phyloP scores from a whole-genome alignment of 1,140 invertebrate species.

The Diorhabda elongata region DNA sequence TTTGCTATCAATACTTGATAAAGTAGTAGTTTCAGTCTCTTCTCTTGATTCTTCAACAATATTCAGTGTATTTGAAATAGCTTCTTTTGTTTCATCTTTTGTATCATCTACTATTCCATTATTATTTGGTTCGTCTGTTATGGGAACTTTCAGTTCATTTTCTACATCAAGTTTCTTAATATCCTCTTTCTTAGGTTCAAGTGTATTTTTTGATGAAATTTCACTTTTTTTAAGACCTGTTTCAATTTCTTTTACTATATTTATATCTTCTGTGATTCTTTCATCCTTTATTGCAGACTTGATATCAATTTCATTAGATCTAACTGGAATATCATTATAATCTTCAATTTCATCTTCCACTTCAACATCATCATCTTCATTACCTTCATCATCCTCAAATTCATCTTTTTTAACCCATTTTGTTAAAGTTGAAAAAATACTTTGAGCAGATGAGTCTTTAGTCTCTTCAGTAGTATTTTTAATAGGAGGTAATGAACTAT shows the following conservation, averaged over 20 bases:
- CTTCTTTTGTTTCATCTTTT: not conserved
- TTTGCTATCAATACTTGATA: not conserved
- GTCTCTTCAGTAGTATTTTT: not conserved
- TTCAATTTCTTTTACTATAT: not conserved
- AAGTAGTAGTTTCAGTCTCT: not conserved
- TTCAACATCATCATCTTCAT: slow-evolving; percentile 32
- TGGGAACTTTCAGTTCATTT: not conserved
- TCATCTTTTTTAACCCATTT: slow-evolving; percentile 23
- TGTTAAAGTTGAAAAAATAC: slow-evolving; percentile 5
- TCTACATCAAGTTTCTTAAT: not conserved
- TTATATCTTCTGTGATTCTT: not conserved
- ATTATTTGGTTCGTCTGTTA: no score
- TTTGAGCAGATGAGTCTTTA: not conserved
- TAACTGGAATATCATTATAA: slow-evolving; percentile 7
- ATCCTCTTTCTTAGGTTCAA: not conserved
- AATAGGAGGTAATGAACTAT: no score
- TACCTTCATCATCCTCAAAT: slow-evolving; percentile 27
- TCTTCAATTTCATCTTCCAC: slow-evolving; percentile 33
- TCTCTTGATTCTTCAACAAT: not conserved
- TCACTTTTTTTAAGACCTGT: not conserved
- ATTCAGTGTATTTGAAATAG: not conserved
- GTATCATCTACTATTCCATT: not conserved
- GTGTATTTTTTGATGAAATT: not conserved
- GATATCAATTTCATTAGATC: not conserved
- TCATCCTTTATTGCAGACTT: no score